Base-by-base conservation (phyloP, 1,140 invertebrate species). In the Spodoptera litura region DNA sequence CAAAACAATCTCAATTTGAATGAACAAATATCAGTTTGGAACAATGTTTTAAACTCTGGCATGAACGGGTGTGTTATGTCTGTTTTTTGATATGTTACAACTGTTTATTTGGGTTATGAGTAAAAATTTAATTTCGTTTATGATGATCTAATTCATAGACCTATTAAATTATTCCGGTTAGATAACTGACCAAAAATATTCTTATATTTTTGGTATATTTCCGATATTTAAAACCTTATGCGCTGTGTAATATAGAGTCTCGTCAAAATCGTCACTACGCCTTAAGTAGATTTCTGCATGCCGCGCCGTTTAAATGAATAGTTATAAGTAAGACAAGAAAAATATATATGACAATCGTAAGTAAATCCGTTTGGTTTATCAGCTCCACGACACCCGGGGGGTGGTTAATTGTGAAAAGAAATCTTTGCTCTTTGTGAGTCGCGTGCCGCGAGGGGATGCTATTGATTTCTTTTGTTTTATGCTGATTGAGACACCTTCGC, bases 381-480 rank as follows among this genome's bases (percentile, higher is more conserved):
- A 91, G 86, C 85, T 82, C 83, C 81, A 85, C 81, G 85, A 85
- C 89, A 92, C 91, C 82, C 87, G 86, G 83, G 82, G 90, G 91
- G 92, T 91, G 91, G 88, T 93, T 94, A 94, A 94, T 94, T 94
- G 93, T 93, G 92, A 94, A 94, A 94, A 94, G 93, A 94, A 94
- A 94, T 94, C 93, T 93, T 93, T 94, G 92, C 91, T 93, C 92
- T 93, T 93, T 93, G 93, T 93, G 90, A 93, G 91, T 89, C 85
- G 86, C 82, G 81, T 83, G 81, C 78, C 73, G 88, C 86, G 78
- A 83, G 89, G 91, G 89, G 88, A 85, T 38, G 85, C 89, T 94
- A 94, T 94, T 94, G 93, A 94, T 94, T 94, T 94, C 93, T 94
- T 94, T 94, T 94, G 92, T 94, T 94, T 94, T 94, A 94, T 94